Evolutionary conservation across 2,797 vertebrate genomes (phyloP).

Genomic region (Orestias chungarensis): DNA sequence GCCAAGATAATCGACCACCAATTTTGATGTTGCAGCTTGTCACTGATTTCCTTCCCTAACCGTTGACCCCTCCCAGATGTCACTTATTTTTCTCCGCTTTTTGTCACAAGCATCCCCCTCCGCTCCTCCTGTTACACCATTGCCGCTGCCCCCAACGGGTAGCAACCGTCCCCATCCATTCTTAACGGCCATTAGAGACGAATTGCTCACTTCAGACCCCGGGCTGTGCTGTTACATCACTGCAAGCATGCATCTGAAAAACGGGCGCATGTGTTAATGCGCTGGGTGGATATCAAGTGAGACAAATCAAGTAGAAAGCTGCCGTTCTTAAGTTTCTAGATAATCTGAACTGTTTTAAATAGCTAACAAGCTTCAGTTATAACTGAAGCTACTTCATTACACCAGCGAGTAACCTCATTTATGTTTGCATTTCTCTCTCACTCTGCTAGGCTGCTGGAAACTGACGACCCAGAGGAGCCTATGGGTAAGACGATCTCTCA

Average conservation of each 20-base stretch:
- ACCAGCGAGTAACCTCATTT: slow-evolving; percentile 52
- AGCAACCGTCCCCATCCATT: slow-evolving; percentile 72
- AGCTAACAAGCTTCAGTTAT: slow-evolving; percentile 14
- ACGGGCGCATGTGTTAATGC: slow-evolving; percentile 22
- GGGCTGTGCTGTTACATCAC: slow-evolving; percentile 35
- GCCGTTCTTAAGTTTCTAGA: slow-evolving; percentile 3
- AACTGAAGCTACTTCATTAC: slow-evolving; percentile 25
- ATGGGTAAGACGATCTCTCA: slow-evolving; percentile 76
- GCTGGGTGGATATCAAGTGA: slow-evolving; percentile 13
- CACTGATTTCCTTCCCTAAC: slow-evolving; percentile 34
- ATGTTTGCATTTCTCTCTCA: slow-evolving; percentile 33
- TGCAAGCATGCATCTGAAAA: slow-evolving; percentile 21
- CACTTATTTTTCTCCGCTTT: slow-evolving; percentile 45
- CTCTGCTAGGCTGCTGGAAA: slow-evolving; percentile 69
- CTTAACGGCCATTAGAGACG: slow-evolving; percentile 67
- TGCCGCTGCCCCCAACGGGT: slow-evolving; percentile 53
- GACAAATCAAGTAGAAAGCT: slow-evolving; percentile 17
- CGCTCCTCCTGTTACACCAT: slow-evolving; percentile 70
- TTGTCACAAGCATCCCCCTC: slow-evolving; percentile 46
- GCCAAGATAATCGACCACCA: neutral
- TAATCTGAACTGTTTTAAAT: slow-evolving; percentile 4
- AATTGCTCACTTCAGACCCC: slow-evolving; percentile 47
- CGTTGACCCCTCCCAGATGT: slow-evolving; percentile 70
- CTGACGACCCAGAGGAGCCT: slow-evolving; percentile 69
- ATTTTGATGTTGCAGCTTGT: neutral